Conservation (phyloP, 2,888 invertebrate genomes). For the Zootermopsis nevadensis region DNA sequence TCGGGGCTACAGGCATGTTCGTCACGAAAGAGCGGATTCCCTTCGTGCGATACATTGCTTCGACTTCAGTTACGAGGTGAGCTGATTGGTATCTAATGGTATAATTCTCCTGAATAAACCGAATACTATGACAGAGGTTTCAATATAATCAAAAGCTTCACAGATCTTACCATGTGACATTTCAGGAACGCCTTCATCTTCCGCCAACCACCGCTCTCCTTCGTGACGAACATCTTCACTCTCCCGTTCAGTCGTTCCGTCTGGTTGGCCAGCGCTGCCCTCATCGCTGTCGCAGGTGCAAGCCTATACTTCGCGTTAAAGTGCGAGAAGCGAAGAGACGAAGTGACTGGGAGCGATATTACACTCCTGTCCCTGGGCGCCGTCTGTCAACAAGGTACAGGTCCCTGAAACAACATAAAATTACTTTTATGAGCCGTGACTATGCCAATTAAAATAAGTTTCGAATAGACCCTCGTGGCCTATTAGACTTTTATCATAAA, state of each 20-base stretch:
- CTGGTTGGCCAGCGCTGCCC: constrained; percentile 45
- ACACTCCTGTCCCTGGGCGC: constrained; percentile 50
- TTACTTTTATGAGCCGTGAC: too few species aligned
- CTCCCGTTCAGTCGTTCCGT: constrained; percentile 50
- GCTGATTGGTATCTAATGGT: neutral
- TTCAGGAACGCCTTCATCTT: constrained; percentile 50
- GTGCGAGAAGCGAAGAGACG: constrained; percentile 33
- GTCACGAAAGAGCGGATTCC: constrained; percentile 59
- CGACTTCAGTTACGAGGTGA: constrained; percentile 67
- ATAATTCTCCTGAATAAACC: neutral
- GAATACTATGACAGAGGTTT: neutral
- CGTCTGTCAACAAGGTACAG: constrained; percentile 52
- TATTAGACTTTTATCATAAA: too few species aligned
- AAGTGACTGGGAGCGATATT: constrained; percentile 47
- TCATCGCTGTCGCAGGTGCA: constrained; percentile 41
- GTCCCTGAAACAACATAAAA: too few species aligned
- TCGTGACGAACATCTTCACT: constrained; percentile 51
- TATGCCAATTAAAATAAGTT: too few species aligned
- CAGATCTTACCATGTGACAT: neutral
- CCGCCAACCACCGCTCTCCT: constrained; percentile 51
- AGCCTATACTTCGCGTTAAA: constrained; percentile 39
- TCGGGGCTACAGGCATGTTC: constrained; percentile 60
- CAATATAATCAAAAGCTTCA: neutral
- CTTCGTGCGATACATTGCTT: constrained; percentile 68
- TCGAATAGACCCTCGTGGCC: too few species aligned